Evolutionary conservation across 2,113 vertebrate genomes (phyloP), one percentile per base, ranked within the genome.

Genomic region (Carassius carassius): DNA sequence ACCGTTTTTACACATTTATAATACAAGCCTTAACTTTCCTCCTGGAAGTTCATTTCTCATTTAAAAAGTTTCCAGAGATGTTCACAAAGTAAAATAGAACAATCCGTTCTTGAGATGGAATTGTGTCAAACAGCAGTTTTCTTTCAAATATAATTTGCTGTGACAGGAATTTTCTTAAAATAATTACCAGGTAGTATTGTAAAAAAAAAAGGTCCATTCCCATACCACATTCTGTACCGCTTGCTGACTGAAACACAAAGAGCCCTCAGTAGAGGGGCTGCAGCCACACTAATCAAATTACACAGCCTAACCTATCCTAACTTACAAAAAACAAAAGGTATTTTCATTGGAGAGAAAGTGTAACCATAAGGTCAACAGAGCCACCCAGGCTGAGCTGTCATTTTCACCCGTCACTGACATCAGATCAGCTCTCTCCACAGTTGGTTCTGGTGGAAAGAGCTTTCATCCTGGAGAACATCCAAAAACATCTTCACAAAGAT

Each of bases 321-420:
- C 19, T 63, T 79, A 49, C 70, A 47, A 4, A 49, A 54, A 10
- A 37, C 35, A 41, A 81, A 51, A 19, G 4, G 1, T 54, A 69
- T 69, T 81, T 81, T 69, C 19, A 51, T 81, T 81, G 62, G 47
- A 72, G 13, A 72, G 78, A 51, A 84, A 62, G 63, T 54, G 35
- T 73, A 80, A 78, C 44, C 44, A 12, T 60, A 72, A 32, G 17
- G 37, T 73, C 65, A 85, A 85, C 47, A 81, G 78, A 51, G 35
- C 77, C 84, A 85, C 77, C 65, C 84, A 73, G 23, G 54, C n/a
- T 32, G 77, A 49, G 23, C 44, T 51, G 35, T 85, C 3, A 56
- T 12, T 23, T 65, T 80, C 60, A 63, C 29, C 17, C 5, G 0
- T 62, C n/a, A 32, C 23, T 82, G 80, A 82, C 25, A 70, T 62